Evolutionary conservation across 2,113 vertebrate genomes (phyloP).

Genomic region (Empidonax alnorum): DNA sequence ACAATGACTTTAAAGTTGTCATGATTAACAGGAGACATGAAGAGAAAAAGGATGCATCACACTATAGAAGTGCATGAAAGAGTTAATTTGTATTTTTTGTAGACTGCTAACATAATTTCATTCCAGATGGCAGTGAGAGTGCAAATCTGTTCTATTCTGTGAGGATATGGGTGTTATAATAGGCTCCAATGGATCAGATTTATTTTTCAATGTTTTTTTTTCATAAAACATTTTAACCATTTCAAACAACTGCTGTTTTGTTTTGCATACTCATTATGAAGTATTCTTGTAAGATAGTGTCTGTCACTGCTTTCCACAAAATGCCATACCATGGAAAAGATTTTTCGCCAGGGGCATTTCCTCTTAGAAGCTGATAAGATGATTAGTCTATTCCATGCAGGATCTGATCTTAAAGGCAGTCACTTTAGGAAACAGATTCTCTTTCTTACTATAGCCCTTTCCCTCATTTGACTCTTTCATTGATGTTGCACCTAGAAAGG

Average conservation of each 20-base stretch:
- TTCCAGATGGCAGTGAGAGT: conserved; percentile 59
- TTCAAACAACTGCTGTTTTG: neutral
- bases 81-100: conserved; percentile 52
- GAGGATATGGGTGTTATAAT: conserved; percentile 49
- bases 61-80: neutral
- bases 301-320: neutral
- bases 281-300: neutral
- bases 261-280: neutral
- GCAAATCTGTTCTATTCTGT: conserved; percentile 60
- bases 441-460: neutral
- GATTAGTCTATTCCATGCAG: neutral
- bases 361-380: neutral
- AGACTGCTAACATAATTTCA: conserved; percentile 24
- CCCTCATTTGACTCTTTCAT: neutral
- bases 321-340: neutral
- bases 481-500: neutral
- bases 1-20: neutral
- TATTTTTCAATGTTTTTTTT: conserved; percentile 40
- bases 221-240: conserved; percentile 35
- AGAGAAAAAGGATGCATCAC: neutral
- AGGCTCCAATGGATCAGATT: conserved; percentile 21
- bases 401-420: neutral
- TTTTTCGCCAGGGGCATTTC: neutral
- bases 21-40: neutral
- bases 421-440: neutral